phyloP scores from a whole-genome alignment of 2,113 vertebrate genomes.

The Epinephelus moara region DNA sequence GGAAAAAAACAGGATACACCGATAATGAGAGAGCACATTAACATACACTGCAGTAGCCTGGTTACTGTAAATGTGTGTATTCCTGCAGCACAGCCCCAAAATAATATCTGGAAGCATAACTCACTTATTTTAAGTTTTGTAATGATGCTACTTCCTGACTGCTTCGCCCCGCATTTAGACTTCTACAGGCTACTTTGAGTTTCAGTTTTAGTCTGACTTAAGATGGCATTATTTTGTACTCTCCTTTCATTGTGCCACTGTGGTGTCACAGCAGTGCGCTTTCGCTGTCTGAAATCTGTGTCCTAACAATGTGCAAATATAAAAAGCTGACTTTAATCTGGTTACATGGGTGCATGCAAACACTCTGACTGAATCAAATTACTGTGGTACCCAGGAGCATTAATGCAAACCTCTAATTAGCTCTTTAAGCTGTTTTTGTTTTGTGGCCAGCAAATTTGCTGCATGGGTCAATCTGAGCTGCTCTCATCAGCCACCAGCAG shows the following conservation, averaged over 20 bases:
- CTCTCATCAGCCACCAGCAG: background rate
- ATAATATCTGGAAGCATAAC: background rate
- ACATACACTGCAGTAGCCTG: background rate
- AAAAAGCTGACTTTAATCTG: background rate
- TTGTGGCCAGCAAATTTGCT: background rate
- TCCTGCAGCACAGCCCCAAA: background rate
- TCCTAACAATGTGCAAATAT: background rate
- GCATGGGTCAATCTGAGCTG: background rate
- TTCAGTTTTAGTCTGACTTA: constrained; percentile 8
- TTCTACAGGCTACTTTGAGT: background rate
- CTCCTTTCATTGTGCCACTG: background rate
- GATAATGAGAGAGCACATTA: accelerated
- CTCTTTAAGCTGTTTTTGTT: background rate
- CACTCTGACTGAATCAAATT: background rate
- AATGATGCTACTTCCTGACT: background rate
- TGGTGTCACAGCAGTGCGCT: background rate
- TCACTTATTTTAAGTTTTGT: background rate
- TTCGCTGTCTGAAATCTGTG: background rate
- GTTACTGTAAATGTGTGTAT: background rate
- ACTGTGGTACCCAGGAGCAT: background rate
- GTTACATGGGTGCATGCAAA: constrained; percentile 14
- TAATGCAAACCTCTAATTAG: background rate
- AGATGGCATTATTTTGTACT: background rate
- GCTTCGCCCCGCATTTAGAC: background rate
- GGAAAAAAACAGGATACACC: background rate